These are phyloP conservation scores for Sorex fumeus DNA, from an alignment of 2,113 vertebrate species.

Conservation along the genomic window DNA sequence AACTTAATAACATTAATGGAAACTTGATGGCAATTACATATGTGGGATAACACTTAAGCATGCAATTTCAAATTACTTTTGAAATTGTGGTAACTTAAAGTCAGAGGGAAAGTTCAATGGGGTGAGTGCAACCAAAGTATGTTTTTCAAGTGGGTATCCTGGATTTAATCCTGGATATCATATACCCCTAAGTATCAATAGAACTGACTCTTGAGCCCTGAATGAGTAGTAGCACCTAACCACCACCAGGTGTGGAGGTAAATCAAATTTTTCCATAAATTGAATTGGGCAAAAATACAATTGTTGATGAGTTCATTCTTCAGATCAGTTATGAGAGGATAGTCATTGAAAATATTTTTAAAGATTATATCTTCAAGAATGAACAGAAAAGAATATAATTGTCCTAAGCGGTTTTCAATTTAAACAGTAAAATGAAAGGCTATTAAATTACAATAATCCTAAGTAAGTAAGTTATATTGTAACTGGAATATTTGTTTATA, in stretches of 20 bases:
- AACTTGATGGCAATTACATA: constrained; percentile 60
- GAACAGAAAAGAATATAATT: background rate
- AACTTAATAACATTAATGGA: constrained; percentile 58
- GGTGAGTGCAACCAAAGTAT: background rate
- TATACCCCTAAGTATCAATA: no score
- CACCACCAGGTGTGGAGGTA: no score
- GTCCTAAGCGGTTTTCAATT: no score
- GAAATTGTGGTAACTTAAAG: no score
- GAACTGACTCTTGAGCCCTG: no score
- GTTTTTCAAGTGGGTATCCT: background rate
- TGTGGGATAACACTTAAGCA: constrained; percentile 16
- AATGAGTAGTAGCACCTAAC: no score
- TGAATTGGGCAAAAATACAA: background rate
- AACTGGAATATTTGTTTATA: background rate
- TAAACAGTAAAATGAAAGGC: background rate
- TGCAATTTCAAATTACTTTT: no score
- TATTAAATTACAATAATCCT: background rate
- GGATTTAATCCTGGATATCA: no score
- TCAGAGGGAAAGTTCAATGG: no score
- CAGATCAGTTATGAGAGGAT: background rate
- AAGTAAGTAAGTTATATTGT: constrained; percentile 4
- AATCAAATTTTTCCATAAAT: background rate
- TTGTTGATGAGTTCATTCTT: background rate
- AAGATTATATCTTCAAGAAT: background rate
- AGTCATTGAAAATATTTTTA: constrained; percentile 43